phyloP scores from a whole-genome alignment of 2,797 vertebrate genomes.

The Stomatorhinus walkeri region DNA sequence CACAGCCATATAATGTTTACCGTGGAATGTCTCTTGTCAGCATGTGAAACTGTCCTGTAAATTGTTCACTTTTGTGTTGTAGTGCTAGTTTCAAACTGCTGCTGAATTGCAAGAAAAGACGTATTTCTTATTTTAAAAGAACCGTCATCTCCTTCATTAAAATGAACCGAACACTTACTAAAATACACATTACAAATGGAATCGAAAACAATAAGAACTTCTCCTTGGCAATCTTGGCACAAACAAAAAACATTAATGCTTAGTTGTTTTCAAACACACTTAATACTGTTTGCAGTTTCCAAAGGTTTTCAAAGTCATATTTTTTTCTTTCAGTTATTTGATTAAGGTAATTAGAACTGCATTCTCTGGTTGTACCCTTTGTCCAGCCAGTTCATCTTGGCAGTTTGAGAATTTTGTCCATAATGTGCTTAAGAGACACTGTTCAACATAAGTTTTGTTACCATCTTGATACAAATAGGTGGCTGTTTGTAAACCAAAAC shows the following conservation, averaged over 20 bases:
- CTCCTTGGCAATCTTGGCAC: not conserved
- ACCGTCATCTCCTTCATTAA: not conserved
- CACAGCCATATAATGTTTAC: not conserved
- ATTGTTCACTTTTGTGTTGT: not conserved
- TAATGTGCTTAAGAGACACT: not conserved
- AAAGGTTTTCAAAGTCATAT: not conserved
- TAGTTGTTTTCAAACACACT: not conserved
- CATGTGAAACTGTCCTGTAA: not conserved
- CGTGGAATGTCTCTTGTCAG: not conserved
- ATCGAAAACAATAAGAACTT: not conserved
- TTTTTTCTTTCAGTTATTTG: not conserved
- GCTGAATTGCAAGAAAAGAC: not conserved
- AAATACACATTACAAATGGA: not conserved
- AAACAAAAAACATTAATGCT: not conserved
- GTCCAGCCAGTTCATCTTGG: not conserved
- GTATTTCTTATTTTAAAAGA: not conserved
- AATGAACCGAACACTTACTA: not conserved
- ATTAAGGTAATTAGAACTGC: not conserved
- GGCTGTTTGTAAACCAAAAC: not conserved
- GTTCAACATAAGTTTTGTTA: not conserved
- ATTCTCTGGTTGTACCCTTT: not conserved
- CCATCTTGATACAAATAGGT: not conserved
- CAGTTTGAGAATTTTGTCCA: not conserved
- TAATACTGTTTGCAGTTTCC: not conserved
- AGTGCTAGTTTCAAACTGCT: not conserved